phyloP scores from a whole-genome alignment of 1,140 invertebrate genomes.

The Glossosoma conforme region DNA sequence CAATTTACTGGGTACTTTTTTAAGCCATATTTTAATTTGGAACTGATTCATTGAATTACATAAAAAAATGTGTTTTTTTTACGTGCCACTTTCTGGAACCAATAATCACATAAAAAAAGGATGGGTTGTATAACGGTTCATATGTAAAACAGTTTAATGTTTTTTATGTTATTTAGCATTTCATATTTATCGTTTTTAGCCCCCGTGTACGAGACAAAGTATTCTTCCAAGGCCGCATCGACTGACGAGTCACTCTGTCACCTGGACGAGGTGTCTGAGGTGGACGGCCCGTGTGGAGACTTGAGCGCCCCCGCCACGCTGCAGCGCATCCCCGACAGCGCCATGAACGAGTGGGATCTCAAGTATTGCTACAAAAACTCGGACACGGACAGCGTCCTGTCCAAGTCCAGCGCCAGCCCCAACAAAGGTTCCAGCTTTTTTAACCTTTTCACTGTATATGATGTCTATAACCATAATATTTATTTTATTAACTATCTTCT shows the following conservation, averaged over 20 bases:
- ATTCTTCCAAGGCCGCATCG: conserved; percentile 19
- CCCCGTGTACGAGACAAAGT: conserved; percentile 21
- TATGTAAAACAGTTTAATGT: too few relatives aligned
- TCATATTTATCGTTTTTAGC: conserved; percentile 6
- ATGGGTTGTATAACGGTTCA: too few relatives aligned
- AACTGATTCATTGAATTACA: not conserved
- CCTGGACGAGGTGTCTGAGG: conserved; percentile 2
- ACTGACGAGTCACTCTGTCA: conserved; percentile 22
- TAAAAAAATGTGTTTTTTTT: not conserved
- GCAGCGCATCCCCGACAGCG: conserved; percentile 8
- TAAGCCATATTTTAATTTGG: too few relatives aligned
- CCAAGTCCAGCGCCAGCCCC: conserved; percentile 17
- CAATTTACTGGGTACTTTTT: too few relatives aligned
- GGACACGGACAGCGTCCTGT: conserved; percentile 19
- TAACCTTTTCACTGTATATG: too few relatives aligned
- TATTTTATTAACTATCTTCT: too few relatives aligned
- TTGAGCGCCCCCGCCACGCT: conserved; percentile 1
- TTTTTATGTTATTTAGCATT: too few relatives aligned
- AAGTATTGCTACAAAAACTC: conserved; percentile 16
- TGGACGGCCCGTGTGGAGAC: conserved; percentile 5
- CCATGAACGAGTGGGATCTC: conserved; percentile 25
- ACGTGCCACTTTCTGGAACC: not conserved
- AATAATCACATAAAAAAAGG: too few relatives aligned
- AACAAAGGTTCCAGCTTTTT: conserved; percentile 19
- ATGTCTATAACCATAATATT: too few relatives aligned